Evolutionary conservation across 2,888 invertebrate genomes (phyloP).

Genomic region (Teleogryllus oceanicus): DNA sequence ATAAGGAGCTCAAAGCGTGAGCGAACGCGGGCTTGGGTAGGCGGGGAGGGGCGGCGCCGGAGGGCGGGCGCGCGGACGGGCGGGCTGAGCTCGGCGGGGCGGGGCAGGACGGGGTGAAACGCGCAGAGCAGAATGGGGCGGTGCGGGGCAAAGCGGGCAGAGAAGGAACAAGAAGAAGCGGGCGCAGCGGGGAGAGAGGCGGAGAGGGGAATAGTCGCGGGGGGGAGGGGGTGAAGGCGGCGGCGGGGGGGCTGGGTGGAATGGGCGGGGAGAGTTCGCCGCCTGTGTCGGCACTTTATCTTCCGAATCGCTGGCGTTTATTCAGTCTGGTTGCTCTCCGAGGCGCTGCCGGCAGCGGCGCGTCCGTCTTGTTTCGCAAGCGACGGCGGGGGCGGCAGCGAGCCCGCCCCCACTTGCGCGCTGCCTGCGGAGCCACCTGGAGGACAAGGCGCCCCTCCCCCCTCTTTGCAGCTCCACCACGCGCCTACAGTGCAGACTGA

Average conservation of each 20-base stretch:
- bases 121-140: too few species aligned
- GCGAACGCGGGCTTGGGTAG: not conserved
- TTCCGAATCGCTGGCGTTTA: conserved; percentile 18
- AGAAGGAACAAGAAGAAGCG: too few species aligned
- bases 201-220: not conserved
- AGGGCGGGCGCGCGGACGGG: too few species aligned
- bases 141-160: too few species aligned
- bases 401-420: not conserved
- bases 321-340: conserved; percentile 7
- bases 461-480: too few species aligned
- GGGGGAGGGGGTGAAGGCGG: not conserved
- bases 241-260: not conserved
- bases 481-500: too few species aligned
- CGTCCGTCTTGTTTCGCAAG: not conserved
- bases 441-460: too few species aligned
- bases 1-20: not conserved
- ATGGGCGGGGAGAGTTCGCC: not conserved
- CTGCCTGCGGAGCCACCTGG: too few species aligned
- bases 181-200: not conserved
- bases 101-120: too few species aligned
- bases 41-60: not conserved
- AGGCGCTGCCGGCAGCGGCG: not conserved
- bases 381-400: not conserved
- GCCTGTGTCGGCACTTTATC: conserved; percentile 18
- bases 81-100: too few species aligned